phyloP scores from a whole-genome alignment of 2,797 vertebrate genomes.

The Nothura maculosa region DNA sequence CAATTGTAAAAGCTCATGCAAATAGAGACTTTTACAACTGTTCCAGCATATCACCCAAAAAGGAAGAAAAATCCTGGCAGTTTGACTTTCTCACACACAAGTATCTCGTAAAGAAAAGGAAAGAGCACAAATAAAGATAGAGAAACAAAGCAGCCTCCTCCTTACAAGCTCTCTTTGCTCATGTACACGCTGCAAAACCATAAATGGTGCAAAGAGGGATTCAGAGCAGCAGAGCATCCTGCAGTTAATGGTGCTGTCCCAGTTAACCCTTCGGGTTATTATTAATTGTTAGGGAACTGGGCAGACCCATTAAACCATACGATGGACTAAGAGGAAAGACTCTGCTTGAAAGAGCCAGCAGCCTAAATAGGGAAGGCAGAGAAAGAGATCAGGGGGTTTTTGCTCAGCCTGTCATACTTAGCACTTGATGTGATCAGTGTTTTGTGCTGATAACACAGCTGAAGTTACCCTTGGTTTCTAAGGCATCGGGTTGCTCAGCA shows the following conservation, averaged over 20 bases:
- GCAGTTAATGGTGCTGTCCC: background rate
- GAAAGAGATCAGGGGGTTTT: background rate
- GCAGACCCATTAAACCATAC: background rate
- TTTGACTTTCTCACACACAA: background rate
- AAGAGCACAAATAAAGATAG: background rate
- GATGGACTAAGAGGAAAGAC: background rate
- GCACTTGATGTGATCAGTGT: rapidly evolving
- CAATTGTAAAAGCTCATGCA: background rate
- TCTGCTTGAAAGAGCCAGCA: background rate
- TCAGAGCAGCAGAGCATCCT: background rate
- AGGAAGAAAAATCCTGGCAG: conserved; percentile 1
- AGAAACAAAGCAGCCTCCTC: background rate
- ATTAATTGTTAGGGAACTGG: background rate
- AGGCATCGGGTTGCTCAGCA: background rate
- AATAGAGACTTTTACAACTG: background rate
- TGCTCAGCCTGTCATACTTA: background rate
- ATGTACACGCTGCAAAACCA: background rate
- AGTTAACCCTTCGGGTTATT: background rate
- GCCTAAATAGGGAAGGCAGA: background rate
- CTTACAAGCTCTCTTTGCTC: background rate
- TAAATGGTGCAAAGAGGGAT: background rate
- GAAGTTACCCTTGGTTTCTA: background rate
- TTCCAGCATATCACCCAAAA: background rate
- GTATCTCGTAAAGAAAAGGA: background rate
- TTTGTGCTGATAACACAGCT: background rate